Conservation (phyloP, 2,113 vertebrate species). For the Eidolon helvum region DNA sequence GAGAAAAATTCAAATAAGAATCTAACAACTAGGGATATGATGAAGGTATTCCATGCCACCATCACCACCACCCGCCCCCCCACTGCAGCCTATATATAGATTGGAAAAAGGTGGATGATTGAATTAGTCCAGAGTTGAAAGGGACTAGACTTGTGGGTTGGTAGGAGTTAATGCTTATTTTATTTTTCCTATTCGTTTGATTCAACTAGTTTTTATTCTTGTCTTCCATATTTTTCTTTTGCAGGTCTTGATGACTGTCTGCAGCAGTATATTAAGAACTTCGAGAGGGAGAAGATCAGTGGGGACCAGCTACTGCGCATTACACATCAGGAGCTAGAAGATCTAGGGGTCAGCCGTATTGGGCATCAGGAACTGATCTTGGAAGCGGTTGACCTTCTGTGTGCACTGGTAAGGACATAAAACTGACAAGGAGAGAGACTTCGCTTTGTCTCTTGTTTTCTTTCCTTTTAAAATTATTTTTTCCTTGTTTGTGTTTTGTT, state of each 20-base stretch:
- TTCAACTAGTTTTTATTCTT: background rate
- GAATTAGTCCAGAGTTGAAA: background rate
- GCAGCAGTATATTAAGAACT: conserved; percentile 98
- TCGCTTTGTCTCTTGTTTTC: background rate
- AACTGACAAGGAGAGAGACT: background rate
- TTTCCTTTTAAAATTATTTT: background rate
- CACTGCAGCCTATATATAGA: background rate
- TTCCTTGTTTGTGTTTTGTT: background rate
- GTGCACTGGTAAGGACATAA: conserved; percentile 90
- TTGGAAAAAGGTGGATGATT: background rate
- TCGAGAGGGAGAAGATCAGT: conserved; percentile 95
- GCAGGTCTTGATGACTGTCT: conserved; percentile 96
- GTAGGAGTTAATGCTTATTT: background rate
- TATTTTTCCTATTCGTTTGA: background rate
- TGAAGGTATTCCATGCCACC: background rate
- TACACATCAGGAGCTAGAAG: conserved; percentile 97
- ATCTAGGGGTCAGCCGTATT: conserved; percentile 96
- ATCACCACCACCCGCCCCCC: background rate
- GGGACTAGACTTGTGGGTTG: background rate
- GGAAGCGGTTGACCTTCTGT: conserved; percentile 97
- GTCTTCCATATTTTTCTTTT: conserved; percentile 50
- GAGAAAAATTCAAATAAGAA: background rate
- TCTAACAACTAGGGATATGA: background rate
- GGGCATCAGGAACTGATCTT: conserved; percentile 98
- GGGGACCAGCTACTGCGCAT: conserved; percentile 96